Base-by-base conservation (phyloP, 1,140 invertebrate species). In the Penaeus chinensis region DNA sequence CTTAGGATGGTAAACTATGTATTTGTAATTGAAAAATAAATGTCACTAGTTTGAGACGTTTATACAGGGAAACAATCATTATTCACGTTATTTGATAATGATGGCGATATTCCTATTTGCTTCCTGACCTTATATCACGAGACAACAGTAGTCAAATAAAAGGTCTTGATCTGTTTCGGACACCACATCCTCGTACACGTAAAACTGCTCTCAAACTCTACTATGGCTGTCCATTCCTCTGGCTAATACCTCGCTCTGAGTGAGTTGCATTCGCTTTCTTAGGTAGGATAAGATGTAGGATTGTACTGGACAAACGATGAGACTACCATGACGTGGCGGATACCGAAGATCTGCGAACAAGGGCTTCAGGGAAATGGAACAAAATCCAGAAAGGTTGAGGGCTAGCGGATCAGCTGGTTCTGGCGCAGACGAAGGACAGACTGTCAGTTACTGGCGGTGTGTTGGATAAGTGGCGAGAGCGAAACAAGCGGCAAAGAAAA, bases 201-300 rank as follows among this genome's bases (percentile, higher is more conserved):
- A 82, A 82, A 82, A 42, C 81, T 82, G 24, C 47, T 63, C 71
- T 82, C 66, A 82, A 82, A 42, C 81, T 82, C 61, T 65, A 65
- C 71, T 69, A 82, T 82, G 81, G 81, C 42, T 82, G 61, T 66
- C 37, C 37, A 19, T 37, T 37, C 37, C 32, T 66, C 62, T 65
- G 32, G 47, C 47, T 27, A 62, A n/a, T 5, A 27, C 37, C n/a
- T 54, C n/a, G 18, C 24, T 37, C 71, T 69, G 16, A 82, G 81
- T 82, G 81, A 82, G 81, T 82, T 71, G 20, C 42, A 2, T 16
- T 37, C 27, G 42, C 27, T 77, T 77, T n/a, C 74, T 8, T 8
- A n/a, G 20, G 47, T 47, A 47, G 47, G 1, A 47, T 0, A 47
- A 2, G 47, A 5, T 47, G 47, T 47, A 13, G 47, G 7, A 13